These are phyloP conservation scores for Incurvaria masculella DNA, from an alignment of 2,888 invertebrate species.

Conservation along the genomic window DNA sequence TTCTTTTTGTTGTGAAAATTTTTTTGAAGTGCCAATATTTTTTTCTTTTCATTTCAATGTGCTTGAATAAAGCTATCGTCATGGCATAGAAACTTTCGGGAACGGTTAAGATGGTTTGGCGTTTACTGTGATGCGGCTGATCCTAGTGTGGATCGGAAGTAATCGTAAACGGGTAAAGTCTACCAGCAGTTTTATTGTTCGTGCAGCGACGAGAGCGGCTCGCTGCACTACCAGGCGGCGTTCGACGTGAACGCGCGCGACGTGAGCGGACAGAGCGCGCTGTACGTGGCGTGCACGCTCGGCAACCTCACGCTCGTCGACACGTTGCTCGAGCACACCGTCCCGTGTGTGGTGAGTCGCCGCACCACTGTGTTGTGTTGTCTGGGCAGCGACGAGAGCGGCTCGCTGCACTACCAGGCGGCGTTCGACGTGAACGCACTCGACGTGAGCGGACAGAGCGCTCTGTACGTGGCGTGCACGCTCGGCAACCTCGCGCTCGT, in stretches of 20 bases:
- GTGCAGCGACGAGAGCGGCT: constrained; percentile 64
- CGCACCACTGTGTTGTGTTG: background rate
- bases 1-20: too few species aligned
- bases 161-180: too few species aligned
- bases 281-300: constrained; percentile 85
- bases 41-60: too few species aligned
- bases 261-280: constrained; percentile 84
- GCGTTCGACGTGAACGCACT: constrained; percentile 92
- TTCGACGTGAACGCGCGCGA: constrained; percentile 92
- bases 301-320: constrained; percentile 79
- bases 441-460: constrained; percentile 87
- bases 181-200: too few species aligned
- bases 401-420: constrained; percentile 78
- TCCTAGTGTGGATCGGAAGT: too few species aligned
- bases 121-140: too few species aligned
- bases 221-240: constrained; percentile 82
- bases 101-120: too few species aligned
- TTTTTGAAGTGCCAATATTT: too few species aligned
- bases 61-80: too few species aligned
- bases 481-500: constrained; percentile 78
- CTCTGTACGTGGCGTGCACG: constrained; percentile 85
- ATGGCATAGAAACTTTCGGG: too few species aligned
- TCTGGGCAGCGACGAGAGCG: constrained; percentile 60
- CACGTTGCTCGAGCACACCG: constrained; percentile 68
- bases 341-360: constrained; percentile 22